Evolutionary conservation across 1,140 invertebrate species (phyloP).

Genomic region (Lordiphosa stackelbergi): DNA sequence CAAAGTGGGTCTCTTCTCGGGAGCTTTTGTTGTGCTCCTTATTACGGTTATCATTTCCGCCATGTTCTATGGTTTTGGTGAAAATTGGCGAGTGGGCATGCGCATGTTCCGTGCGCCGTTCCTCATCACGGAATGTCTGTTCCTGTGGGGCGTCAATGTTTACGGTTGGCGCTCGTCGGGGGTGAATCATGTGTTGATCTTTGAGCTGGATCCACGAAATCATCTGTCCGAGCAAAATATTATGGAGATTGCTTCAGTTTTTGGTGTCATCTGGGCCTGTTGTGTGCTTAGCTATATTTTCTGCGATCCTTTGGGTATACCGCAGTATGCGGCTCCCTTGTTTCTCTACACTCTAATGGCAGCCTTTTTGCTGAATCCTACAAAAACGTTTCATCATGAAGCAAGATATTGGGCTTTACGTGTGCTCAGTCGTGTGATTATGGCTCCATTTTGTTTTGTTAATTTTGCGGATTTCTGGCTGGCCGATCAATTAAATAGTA

Average conservation of each 20-base stretch:
- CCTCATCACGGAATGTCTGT: slow-evolving; percentile 89
- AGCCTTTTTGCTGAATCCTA: slow-evolving; percentile 88
- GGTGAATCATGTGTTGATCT: slow-evolving; percentile 92
- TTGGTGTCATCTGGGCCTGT: slow-evolving; percentile 90
- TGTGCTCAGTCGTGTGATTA: slow-evolving; percentile 84
- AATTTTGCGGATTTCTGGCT: slow-evolving; percentile 99
- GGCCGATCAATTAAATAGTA: slow-evolving; percentile 98
- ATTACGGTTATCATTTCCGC: slow-evolving; percentile 86
- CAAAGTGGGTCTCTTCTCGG: slow-evolving; percentile 89
- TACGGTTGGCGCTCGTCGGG: slow-evolving; percentile 93
- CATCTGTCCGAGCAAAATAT: slow-evolving; percentile 91
- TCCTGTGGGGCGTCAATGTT: slow-evolving; percentile 92
- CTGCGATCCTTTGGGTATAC: slow-evolving; percentile 85
- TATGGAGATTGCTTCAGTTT: slow-evolving; percentile 90
- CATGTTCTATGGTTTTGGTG: slow-evolving; percentile 76
- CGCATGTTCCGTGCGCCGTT: slow-evolving; percentile 89
- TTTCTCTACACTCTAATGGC: slow-evolving; percentile 84
- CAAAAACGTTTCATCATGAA: slow-evolving; percentile 87
- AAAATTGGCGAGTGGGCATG: slow-evolving; percentile 79
- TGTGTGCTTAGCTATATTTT: slow-evolving; percentile 84
- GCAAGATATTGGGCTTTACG: slow-evolving; percentile 83
- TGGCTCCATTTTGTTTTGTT: slow-evolving; percentile 96
- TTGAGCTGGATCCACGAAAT: slow-evolving; percentile 93
- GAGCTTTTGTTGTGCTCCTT: slow-evolving; percentile 88
- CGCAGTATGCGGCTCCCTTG: slow-evolving; percentile 87